A percentile compares a stretch with the other conserved stretches of the same genome.
Evolutionary conservation across 2,113 vertebrate species (phyloP).

Genomic region (Pelmatolapia mariae): DNA sequence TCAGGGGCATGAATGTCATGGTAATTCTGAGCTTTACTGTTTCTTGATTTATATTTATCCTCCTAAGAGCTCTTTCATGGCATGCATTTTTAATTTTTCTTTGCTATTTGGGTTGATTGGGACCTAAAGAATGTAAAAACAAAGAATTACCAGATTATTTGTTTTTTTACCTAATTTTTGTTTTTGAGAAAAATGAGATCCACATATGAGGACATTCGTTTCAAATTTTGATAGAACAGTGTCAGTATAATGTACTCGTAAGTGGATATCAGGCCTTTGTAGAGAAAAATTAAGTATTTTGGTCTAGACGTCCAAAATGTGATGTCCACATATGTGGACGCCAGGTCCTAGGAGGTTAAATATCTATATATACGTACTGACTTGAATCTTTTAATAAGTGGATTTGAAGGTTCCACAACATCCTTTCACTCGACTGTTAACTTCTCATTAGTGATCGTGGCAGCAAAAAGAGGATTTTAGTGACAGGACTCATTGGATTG

Average conservation of each 20-base stretch:
- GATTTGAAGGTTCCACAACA: neutral
- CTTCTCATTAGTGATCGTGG: neutral
- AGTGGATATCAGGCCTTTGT: neutral
- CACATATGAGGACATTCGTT: neutral
- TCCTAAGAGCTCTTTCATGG: neutral
- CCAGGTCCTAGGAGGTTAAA: neutral
- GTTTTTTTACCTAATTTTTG: neutral
- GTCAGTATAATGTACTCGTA: neutral
- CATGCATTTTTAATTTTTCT: neutral
- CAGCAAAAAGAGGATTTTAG: neutral
- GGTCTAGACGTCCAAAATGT: neutral
- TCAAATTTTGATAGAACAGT: neutral
- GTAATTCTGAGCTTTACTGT: neutral
- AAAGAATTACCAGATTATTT: neutral
- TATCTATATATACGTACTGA: neutral
- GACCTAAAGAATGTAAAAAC: neutral
- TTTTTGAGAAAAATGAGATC: neutral
- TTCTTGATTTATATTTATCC: neutral
- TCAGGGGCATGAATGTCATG: neutral
- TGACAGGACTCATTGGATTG: neutral
- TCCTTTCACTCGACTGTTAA: neutral
- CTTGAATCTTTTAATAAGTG: neutral
- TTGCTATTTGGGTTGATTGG: neutral
- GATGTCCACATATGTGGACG: neutral
- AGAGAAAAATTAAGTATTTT: neutral